phyloP scores from a whole-genome alignment of 1,140 invertebrate species.

The Eupeodes corollae region DNA sequence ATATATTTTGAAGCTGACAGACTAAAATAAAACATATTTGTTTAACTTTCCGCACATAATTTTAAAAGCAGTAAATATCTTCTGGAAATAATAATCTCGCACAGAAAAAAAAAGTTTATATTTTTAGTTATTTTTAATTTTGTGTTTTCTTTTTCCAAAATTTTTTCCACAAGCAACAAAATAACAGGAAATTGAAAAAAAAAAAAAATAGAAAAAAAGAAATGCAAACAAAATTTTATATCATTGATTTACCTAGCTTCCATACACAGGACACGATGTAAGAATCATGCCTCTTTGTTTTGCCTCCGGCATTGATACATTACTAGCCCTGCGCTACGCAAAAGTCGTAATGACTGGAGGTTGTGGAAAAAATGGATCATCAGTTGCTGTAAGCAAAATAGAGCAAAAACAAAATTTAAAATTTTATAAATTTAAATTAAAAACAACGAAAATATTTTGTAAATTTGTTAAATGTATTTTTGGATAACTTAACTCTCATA shows the following conservation, averaged over 20 bases:
- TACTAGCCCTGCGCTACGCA: conserved; percentile 25
- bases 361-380: conserved; percentile 90
- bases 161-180: not conserved
- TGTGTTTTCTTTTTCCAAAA: not conserved
- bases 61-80: too few relatives aligned
- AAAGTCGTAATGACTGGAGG: conserved; percentile 80
- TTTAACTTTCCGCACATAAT: too few relatives aligned
- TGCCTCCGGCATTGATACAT: conserved; percentile 27
- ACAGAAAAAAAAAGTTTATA: not conserved
- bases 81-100: too few relatives aligned
- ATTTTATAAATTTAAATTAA: not conserved
- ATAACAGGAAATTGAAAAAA: not conserved
- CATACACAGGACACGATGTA: conserved; percentile 24
- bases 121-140: not conserved
- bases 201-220: not conserved
- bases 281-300: conserved; percentile 27
- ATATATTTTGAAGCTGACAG: too few relatives aligned
- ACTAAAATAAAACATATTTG: too few relatives aligned
- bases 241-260: conserved; percentile 16
- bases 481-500: too few relatives aligned
- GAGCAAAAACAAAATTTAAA: not conserved
- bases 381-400: conserved; percentile 61
- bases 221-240: not conserved
- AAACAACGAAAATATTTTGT: not conserved
- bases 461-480: not conserved